A percentile compares a stretch with the other conserved stretches of the same genome.
Evolutionary conservation across 2,113 vertebrate species (phyloP).

Genomic region (Oncorhynchus tshawytscha): DNA sequence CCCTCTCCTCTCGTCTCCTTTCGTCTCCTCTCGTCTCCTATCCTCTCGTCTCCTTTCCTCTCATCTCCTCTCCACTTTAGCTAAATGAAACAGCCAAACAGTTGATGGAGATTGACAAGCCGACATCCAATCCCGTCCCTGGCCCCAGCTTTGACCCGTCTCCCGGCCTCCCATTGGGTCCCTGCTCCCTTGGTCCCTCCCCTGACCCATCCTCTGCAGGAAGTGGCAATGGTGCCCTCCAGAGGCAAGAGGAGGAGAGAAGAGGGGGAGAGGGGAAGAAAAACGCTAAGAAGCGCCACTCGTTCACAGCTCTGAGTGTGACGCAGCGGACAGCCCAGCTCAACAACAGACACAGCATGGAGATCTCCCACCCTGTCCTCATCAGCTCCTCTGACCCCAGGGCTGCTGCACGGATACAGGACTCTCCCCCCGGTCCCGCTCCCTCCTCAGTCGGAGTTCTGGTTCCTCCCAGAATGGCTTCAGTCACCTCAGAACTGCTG

Average conservation of each 20-base stretch:
- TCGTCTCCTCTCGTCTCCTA: no score
- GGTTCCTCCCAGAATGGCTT: slow-evolving; percentile 81
- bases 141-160: slow-evolving; percentile 73
- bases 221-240: slow-evolving; percentile 72
- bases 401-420: slow-evolving; percentile 89
- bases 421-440: slow-evolving; percentile 62
- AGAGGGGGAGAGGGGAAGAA: slow-evolving; percentile 84
- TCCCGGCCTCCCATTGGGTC: slow-evolving; percentile 61
- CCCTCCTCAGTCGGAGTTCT: slow-evolving; percentile 65
- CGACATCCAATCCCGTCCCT: slow-evolving; percentile 63
- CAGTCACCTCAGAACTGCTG: slow-evolving; percentile 83
- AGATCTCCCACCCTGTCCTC: slow-evolving; percentile 94
- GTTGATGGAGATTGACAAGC: slow-evolving; percentile 96
- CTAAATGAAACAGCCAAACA: slow-evolving; percentile 96
- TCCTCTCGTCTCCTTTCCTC: neutral
- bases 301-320: slow-evolving; percentile 92
- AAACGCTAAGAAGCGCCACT: slow-evolving; percentile 96
- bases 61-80: slow-evolving; percentile 57
- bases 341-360: slow-evolving; percentile 97
- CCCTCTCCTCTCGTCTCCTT: no score
- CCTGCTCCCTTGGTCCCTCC: slow-evolving; percentile 69
- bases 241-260: slow-evolving; percentile 75
- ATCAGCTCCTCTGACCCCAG: slow-evolving; percentile 97
- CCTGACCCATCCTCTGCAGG: slow-evolving; percentile 63
- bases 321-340: slow-evolving; percentile 90